Base-by-base conservation (phyloP, 2,113 vertebrate genomes). In the Ranitomeya imitator region DNA sequence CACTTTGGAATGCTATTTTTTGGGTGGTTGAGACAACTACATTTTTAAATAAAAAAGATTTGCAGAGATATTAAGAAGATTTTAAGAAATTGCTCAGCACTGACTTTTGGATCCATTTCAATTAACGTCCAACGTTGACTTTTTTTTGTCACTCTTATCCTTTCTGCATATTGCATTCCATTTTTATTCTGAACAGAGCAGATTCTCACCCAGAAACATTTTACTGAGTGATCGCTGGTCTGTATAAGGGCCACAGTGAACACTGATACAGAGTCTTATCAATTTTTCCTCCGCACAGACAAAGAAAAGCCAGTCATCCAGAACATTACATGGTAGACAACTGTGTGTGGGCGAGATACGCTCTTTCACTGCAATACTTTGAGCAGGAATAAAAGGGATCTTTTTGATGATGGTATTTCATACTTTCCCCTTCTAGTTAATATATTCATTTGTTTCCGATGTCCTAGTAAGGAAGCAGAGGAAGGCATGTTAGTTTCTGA, bases 241-340 rank as follows among this genome's bases (percentile, higher is more conserved):
- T 76, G 73, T 76, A 21, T 9, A 21, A 52, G 73, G 73, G 11
- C 45, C 37, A 76, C 73, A 76, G 52, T 52, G 73, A 76, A 76
- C 73, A 76, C 45, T 52, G 18, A 52, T 52, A 74, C 71, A 76
- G 45, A 76, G 18, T 51, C 73, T 76, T 52, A 76, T 76, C 37
- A 76, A 51, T 11, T 11, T 51, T 76, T 76, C 52, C 37, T 52
- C 73, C 51, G 37, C 73, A 76, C 18, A 76, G 16, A 76, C 73
- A 76, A 76, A 76, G 45, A 76, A 11, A 52, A 76, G 18, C 37
- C 73, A 76, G 73, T 52, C 37, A 76, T 76, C 73, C 73, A 52
- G 37, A 76, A 76, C 73, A 52, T 76, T 76, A 76, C 73, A 76
- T 76, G 73, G 73, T 76, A 76, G 73, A 76, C 71, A 74, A 74